Evolutionary conservation across 2,888 invertebrate species (phyloP), one percentile per base, ranked within the genome.

Genomic region (Andrena flavipes): DNA sequence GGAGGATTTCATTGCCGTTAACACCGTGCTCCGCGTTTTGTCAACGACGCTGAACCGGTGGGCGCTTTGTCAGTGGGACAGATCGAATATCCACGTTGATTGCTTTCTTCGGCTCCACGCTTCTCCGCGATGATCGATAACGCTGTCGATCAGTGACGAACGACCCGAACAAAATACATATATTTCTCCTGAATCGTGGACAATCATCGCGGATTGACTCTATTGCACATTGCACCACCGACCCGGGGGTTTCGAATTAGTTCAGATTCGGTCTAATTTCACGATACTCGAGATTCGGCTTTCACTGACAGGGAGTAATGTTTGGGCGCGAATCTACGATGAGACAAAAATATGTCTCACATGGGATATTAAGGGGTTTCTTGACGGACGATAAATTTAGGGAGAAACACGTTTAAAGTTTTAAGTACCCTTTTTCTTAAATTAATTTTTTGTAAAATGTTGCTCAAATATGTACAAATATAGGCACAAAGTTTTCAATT

Each of bases 21-120:
- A 81, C 81, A 79, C 75, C 64, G 69, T 80, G 79, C 70, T 59
- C 77, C 74, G 30, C 65, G 83, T 80, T 85, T 42, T 77, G 71
- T 76, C 84, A 72, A 69, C 85, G 84, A 77, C 77, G 73, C 60
- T 29, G 70, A 49, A 73, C 63, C 70, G 70, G 60, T 56, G 73
- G 42, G 84, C 71, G 73, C 63, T 78, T 74, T 70, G 71, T 77
- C 69, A 73, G 72, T 49, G 82, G 82, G 88, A 87, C 82, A 78
- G 87, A 84, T 88, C 85, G 86, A 82, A 84, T 71, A 82, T 82
- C 80, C 72, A 51, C 65, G 75, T 63, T 78, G 88, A 88, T 88
- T 82, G 83, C 81, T 85, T 86, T 80, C 81, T 86, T 85, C 82
- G 73, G 75, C 76, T 48, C 70, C 49, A 13, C 60, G 62, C 26